Percentiles rank a stretch among this genome's conserved stretches.
Conservation (phyloP, 2,888 invertebrate species). For the Pandemis heparana region DNA sequence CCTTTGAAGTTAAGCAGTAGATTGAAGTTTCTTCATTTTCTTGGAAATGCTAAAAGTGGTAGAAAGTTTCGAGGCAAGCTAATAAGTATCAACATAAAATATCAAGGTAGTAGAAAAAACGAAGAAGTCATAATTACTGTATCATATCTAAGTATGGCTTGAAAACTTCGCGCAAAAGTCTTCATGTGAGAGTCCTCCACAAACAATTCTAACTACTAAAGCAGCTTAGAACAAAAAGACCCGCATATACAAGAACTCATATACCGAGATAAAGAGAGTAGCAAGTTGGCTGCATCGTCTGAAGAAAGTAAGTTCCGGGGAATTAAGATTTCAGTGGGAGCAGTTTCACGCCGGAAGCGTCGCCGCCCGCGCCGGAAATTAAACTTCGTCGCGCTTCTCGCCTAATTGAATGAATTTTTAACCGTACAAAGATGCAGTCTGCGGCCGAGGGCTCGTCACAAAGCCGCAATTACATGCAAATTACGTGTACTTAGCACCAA, state of each 20-base stretch:
- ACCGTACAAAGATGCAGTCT: constrained; percentile 79
- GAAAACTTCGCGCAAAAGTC: constrained; percentile 18
- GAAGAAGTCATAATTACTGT: neutral
- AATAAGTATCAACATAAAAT: too few relatives aligned
- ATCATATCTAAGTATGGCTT: neutral
- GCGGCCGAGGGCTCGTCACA: constrained; percentile 67
- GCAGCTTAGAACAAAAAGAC: constrained; percentile 35
- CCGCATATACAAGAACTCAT: constrained; percentile 12
- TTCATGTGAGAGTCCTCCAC: constrained; percentile 17
- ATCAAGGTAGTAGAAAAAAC: neutral
- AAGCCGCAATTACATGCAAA: constrained; percentile 83
- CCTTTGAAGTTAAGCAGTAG: too few relatives aligned
- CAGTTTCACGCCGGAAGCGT: constrained; percentile 68
- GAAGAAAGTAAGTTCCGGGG: constrained; percentile 61
- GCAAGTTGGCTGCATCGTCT: constrained; percentile 46
- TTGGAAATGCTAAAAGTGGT: too few relatives aligned
- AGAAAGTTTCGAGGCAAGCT: too few relatives aligned
- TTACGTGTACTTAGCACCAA: constrained; percentile 78
- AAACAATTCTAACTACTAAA: constrained; percentile 32
- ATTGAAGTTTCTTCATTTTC: too few relatives aligned
- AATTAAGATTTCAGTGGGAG: constrained; percentile 73
- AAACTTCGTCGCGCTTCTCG: constrained; percentile 75
- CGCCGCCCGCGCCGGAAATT: constrained; percentile 72
- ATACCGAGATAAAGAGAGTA: constrained; percentile 35
- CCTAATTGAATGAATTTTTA: constrained; percentile 84